Evolutionary conservation across 2,797 vertebrate species (phyloP), one percentile per base, ranked within the genome.

Genomic region (Ceryle rudis): DNA sequence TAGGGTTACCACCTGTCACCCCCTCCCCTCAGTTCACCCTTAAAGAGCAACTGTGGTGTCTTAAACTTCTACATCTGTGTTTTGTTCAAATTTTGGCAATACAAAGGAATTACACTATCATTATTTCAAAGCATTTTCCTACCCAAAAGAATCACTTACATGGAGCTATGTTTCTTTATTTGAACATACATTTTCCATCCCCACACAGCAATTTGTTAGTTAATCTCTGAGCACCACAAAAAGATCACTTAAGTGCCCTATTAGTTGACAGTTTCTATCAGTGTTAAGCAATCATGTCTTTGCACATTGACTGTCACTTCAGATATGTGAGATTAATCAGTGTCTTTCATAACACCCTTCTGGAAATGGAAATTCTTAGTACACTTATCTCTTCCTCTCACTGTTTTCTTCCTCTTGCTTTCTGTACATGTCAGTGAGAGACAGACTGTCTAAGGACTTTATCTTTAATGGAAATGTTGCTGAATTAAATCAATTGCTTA

Each of bases 401-500:
- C 37, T 74, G 11, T 72, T 95, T 91, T 82, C 65, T 44, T 91
- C 39, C 14, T 93, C 28, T 13, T 90, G 25, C 33, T 83, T 92
- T 84, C 46, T 79, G 25, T 91, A 52, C 61, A 41, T 51, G 66
- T 66, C 41, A 69, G 57, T 69, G 74, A 92, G 67, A 57, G 23
- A 92, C 29, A 71, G 41, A 61, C 47, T 83, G 65, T 89, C 89
- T 94, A 21, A 93, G 64, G 62, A 66, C 47, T 96, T 95, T 55
- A 92, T 91, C 70, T 95, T 85, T 79, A 92, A 64, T 92, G 33
- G 44, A 88, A 96, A 60, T 86, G 82, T 52, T 90, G 37, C 62
- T 64, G 73, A 96, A 94, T 91, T 94, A 95, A 90, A 95, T 95
- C 69, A 88, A 79, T 67, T 94, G 52, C 75, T 95, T 93, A 95